These are phyloP conservation scores for Hololepta plana DNA, from an alignment of 2,888 invertebrate genomes.

Conservation along the genomic window DNA sequence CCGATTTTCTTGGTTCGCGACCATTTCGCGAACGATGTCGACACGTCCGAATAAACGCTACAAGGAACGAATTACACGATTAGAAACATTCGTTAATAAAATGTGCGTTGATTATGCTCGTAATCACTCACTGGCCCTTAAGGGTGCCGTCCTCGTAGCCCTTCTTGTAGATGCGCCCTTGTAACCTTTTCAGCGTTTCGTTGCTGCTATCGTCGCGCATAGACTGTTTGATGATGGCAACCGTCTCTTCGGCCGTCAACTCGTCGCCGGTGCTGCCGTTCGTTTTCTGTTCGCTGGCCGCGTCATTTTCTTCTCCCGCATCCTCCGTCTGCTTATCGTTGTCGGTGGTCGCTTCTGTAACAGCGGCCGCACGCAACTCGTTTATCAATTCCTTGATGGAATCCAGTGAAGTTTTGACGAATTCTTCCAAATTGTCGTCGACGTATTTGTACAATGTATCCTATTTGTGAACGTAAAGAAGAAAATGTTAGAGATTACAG, in stretches of 20 bases:
- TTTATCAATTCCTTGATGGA: too few relatives aligned
- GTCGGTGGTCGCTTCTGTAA: too few relatives aligned
- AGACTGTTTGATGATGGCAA: conserved; percentile 59
- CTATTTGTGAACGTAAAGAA: too few relatives aligned
- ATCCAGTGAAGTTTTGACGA: too few relatives aligned
- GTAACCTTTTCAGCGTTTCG: conserved; percentile 67
- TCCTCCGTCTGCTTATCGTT: conserved; percentile 48
- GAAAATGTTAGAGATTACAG: too few relatives aligned
- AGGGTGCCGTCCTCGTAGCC: conserved; percentile 64
- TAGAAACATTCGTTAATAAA: neutral
- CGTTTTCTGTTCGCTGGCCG: conserved; percentile 45
- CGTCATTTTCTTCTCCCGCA: conserved; percentile 51
- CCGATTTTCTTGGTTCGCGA: conserved; percentile 46
- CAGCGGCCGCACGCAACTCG: too few relatives aligned
- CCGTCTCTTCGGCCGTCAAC: conserved; percentile 33
- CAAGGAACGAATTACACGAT: conserved; percentile 17
- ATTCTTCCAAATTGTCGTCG: too few relatives aligned
- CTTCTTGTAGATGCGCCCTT: conserved; percentile 76
- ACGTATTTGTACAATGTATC: too few relatives aligned
- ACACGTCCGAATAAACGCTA: conserved; percentile 80
- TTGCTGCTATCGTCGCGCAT: too few relatives aligned
- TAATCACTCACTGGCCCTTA: conserved; percentile 69
- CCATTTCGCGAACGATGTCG: conserved; percentile 55
- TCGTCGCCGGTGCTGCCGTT: conserved; percentile 29
- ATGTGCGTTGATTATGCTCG: conserved; percentile 1